A percentile compares a stretch with the other conserved stretches of the same genome.
Conservation (phyloP, 2,888 invertebrate genomes). For the Lamellibrachia columna region DNA sequence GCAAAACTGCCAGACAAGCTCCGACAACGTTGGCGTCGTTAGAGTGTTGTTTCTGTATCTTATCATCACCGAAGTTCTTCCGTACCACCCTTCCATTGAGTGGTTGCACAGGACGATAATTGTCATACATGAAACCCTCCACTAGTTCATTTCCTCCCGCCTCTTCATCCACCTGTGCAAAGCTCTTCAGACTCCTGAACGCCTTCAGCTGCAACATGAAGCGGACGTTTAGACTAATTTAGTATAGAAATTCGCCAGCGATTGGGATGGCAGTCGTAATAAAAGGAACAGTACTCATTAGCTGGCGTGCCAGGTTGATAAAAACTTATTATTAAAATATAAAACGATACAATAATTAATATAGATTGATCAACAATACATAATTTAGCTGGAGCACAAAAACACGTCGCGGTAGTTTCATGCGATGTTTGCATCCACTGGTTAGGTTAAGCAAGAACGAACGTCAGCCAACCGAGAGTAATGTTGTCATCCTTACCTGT, state of each 20-base stretch:
- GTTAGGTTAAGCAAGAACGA: background rate
- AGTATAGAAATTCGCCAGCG: background rate
- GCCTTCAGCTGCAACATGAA: background rate
- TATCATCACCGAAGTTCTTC: background rate
- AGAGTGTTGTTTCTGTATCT: background rate
- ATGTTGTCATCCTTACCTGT: background rate
- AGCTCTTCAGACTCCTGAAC: background rate
- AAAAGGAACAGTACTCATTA: background rate
- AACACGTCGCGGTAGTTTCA: background rate
- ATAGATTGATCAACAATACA: too few species aligned
- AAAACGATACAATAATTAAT: too few species aligned
- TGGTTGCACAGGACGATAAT: background rate
- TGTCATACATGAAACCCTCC: background rate
- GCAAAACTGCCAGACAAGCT: background rate
- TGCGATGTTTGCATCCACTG: background rate
- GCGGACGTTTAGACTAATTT: background rate
- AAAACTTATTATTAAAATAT: too few species aligned
- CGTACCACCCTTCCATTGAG: background rate
- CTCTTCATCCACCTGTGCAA: background rate
- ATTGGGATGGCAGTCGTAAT: background rate
- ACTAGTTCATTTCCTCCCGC: background rate
- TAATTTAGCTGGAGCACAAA: too few species aligned
- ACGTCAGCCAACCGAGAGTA: background rate
- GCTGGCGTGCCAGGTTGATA: too few species aligned
- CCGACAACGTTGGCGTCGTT: background rate